These are phyloP conservation scores for Dusona sp. DNA, from an alignment of 2,888 invertebrate species.

Conservation along the genomic window DNA sequence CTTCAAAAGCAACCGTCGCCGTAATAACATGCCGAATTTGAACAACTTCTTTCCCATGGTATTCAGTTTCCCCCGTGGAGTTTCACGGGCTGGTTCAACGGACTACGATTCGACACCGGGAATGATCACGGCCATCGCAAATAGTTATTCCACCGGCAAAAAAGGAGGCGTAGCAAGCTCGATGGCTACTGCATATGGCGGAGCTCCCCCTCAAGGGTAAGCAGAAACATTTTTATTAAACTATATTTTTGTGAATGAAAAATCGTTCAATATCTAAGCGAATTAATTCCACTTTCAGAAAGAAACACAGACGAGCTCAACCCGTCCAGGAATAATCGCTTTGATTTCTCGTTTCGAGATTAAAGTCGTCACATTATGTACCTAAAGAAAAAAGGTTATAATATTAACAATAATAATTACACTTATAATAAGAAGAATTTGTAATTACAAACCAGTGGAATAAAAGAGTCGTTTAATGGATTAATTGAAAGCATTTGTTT, in stretches of 20 bases:
- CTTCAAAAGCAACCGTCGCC: constrained; percentile 76
- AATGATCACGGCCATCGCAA: constrained; percentile 89
- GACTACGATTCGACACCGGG: constrained; percentile 85
- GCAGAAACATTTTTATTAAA: constrained; percentile 8
- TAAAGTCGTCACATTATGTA: constrained; percentile 29
- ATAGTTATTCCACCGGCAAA: constrained; percentile 90
- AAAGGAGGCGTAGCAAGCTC: constrained; percentile 89
- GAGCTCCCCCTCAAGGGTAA: constrained; percentile 86
- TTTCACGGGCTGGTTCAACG: constrained; percentile 80
- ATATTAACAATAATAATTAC: constrained; percentile 14
- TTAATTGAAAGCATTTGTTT: background rate
- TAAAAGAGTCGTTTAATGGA: constrained; percentile 4
- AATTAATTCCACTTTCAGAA: constrained; percentile 68
- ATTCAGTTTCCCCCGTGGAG: constrained; percentile 85
- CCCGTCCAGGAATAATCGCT: constrained; percentile 71
- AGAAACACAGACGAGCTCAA: constrained; percentile 74
- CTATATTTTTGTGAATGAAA: background rate
- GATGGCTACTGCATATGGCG: constrained; percentile 90
- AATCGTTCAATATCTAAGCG: background rate
- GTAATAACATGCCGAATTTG: constrained; percentile 80
- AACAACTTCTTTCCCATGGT: constrained; percentile 90
- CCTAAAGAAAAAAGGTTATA: constrained; percentile 27
- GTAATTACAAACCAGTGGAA: constrained; percentile 13
- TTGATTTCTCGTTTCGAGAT: constrained; percentile 9
- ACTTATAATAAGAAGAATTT: background rate